phyloP scores from a whole-genome alignment of 2,888 invertebrate species.

The Vannuccia rotundouncinata region DNA sequence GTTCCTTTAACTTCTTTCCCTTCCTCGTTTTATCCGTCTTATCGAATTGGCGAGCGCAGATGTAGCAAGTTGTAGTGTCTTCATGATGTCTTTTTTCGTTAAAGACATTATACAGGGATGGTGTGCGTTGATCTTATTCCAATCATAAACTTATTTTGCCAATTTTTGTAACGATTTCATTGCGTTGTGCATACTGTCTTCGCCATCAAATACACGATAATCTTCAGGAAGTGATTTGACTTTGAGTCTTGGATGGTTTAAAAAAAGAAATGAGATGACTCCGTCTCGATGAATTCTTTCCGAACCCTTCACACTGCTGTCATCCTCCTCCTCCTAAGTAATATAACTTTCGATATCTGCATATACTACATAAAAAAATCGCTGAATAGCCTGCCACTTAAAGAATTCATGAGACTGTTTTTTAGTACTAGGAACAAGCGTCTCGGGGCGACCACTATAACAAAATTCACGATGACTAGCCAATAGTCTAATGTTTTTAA shows the following conservation, averaged over 20 bases:
- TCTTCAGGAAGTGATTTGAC: not conserved
- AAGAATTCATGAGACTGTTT: not conserved
- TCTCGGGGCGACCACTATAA: not conserved
- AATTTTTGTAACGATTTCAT: not conserved
- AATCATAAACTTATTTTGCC: not conserved
- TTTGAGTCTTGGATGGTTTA: not conserved
- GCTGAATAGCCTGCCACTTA: not conserved
- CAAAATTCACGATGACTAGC: not conserved
- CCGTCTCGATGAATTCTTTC: not conserved
- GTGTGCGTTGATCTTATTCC: not conserved
- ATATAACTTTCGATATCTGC: not conserved
- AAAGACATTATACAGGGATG: not conserved
- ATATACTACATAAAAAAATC: not conserved
- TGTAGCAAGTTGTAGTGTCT: not conserved
- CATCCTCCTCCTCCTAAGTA: not conserved
- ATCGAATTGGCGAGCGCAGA: not conserved
- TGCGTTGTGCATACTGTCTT: not conserved
- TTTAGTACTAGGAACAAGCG: not conserved
- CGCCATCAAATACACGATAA: not conserved
- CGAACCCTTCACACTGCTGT: not conserved
- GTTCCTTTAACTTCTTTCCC: not conserved
- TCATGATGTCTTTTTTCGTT: not conserved
- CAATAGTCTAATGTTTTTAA: not conserved
- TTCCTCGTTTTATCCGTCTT: no score
- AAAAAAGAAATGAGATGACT: not conserved